phyloP scores from a whole-genome alignment of 2,888 invertebrate genomes.

The Heliconius ethilla region DNA sequence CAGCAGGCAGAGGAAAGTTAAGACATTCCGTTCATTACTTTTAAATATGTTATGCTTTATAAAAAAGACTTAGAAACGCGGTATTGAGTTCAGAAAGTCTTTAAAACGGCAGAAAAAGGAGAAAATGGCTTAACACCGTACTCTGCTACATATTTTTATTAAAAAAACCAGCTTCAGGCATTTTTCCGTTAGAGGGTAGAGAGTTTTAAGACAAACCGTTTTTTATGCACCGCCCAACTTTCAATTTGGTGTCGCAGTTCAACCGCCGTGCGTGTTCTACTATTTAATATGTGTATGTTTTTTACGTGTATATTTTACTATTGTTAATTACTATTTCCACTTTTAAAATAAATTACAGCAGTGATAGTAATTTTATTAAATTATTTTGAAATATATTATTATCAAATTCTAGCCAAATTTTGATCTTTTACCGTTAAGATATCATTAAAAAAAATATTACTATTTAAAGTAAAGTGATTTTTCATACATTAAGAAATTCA shows the following conservation, averaged over 20 bases:
- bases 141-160: neutral
- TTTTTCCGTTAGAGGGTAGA: neutral
- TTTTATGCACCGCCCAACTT: neutral
- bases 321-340: no score
- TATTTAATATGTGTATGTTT: no score
- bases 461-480: neutral
- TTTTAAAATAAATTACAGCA: no score
- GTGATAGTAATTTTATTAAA: no score
- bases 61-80: neutral
- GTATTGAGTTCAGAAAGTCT: no score
- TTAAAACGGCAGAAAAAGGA: neutral
- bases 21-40: no score
- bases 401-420: no score
- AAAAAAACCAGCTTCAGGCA: neutral
- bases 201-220: neutral
- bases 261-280: no score
- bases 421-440: neutral
- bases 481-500: neutral
- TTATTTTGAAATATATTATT: neutral
- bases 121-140: neutral
- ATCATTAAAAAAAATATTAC: neutral
- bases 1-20: no score
- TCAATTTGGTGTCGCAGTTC: neutral
- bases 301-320: no score
- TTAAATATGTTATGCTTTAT: no score